Evolutionary conservation across 2,888 invertebrate genomes (phyloP).

Genomic region (Cephus spinipes): DNA sequence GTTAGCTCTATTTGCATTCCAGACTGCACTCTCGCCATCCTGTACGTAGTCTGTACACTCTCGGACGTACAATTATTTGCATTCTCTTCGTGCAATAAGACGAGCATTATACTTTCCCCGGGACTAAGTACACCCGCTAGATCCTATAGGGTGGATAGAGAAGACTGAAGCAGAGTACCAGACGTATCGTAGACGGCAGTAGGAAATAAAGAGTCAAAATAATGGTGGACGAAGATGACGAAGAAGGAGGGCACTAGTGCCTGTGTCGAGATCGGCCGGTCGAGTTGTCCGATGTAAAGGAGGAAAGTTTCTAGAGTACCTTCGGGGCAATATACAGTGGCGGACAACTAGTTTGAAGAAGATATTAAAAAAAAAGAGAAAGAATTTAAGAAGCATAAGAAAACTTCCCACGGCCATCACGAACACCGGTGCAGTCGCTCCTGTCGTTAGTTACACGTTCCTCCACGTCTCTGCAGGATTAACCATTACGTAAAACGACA

Average conservation of each 20-base stretch:
- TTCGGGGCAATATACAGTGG: neutral
- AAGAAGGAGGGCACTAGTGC: neutral
- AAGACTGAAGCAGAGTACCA: neutral
- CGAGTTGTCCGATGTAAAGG: neutral
- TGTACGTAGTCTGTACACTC: slow-evolving; percentile 27
- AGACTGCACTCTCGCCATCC: slow-evolving; percentile 44
- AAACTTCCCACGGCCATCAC: neutral
- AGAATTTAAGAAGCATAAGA: neutral
- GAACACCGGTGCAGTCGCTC: neutral
- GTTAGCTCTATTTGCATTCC: slow-evolving; percentile 59
- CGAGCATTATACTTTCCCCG: slow-evolving; percentile 2
- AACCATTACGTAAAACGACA: neutral
- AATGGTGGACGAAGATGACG: neutral
- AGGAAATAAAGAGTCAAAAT: neutral
- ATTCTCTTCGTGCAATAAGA: slow-evolving; percentile 37
- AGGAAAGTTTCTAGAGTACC: neutral
- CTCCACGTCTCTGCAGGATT: neutral
- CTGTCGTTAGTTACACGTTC: neutral
- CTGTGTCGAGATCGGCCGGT: neutral
- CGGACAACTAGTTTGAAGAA: neutral
- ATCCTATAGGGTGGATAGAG: neutral
- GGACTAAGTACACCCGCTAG: neutral
- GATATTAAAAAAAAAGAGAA: neutral
- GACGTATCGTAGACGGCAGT: neutral
- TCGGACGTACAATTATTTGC: slow-evolving; percentile 60